Base-by-base conservation (phyloP, 2,797 vertebrate genomes). In the Sternarchorhynchus goeldii region DNA sequence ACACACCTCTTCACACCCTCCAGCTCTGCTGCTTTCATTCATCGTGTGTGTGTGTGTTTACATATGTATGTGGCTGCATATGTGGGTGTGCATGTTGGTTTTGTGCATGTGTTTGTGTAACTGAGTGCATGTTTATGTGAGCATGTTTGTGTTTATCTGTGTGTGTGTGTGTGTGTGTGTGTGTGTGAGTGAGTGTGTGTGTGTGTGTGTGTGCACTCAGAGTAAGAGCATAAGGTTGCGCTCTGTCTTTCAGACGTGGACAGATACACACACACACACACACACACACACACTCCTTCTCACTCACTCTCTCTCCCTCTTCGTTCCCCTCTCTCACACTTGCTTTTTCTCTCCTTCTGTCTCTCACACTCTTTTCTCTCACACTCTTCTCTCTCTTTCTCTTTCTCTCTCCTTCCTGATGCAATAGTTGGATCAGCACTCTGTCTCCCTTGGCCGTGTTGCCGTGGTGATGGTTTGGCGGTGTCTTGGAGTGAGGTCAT, bases 381-480 rank as follows among this genome's bases (percentile, higher is more conserved):
- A 60, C 36, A 57, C 73, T 73, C 70, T 62, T 41, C 39, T 56
- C 68, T 39, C 29, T 53, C 58, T 65, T 39, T 78, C 39, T 45
- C 65, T 69, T 20, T 57, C 34, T 62, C 73, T 58, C 57, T 67
- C 67, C 45, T 67, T 78, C 82, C 82, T 84, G 85, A 84, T 86
- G 82, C 81, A 86, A 86, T 82, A 82, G 82, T 86, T 86, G 85
- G 85, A 82, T 84, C 82, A 86, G 80, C 53, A 12, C 78, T 68
- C 78, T 76, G 75, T 84, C 78, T 85, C 76, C 80, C 76, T 81
- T 79, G 77, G 78, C 75, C 57, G 77, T 79, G 85, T 86, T 86
- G 82, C 85, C 78, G 85, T 86, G 82, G 85, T 81, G 85, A 86
- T 84, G 81, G 80, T 81, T 79, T 79, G 80, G 82, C 77, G 78